Evolutionary conservation across 2,797 vertebrate genomes (phyloP), one percentile per base, ranked within the genome.

Genomic region (Melanotaenia boesemani): DNA sequence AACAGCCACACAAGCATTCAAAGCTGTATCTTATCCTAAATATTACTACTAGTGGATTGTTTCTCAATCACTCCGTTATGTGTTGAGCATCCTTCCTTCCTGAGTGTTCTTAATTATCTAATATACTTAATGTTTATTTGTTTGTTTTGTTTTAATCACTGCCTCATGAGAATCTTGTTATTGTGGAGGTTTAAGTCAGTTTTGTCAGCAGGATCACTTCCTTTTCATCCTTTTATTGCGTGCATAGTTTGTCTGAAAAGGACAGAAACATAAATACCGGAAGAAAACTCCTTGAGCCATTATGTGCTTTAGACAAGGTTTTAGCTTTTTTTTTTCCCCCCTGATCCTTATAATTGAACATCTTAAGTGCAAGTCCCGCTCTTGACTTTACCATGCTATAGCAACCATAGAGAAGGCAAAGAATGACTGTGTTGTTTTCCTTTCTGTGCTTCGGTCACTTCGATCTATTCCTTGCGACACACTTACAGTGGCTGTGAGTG

Each of bases 161-260:
- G 15, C n/a, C 59, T n/a, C 5, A 36, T 58, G 20, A 58, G 15
- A 62, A 2, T 48, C 24, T 58, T 76, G 39, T 68, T 77, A 75
- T 36, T 77, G 63, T 74, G 30, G 66, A 55, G 48, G 39, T 71
- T 60, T 67, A 55, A 26, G 56, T 67, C 39, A 69, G 36, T 63
- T 79, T 74, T 68, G 73, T 90, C 86, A 89, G 86, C 82, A 86
- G 81, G 74, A 82, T 87, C 72, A 81, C 77, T 83, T 91, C 77
- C 78, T 76, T 79, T 71, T 86, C 59, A 67, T 36, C 46, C 52
- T 50, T 77, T 67, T 41, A 32, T 55, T 74, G 63, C 56, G 48
- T 72, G 56, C 67, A 36, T 0, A 6, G n/a, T 76, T 87, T 80
- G 44, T 67, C 70, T 61, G 39, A 77, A 70, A 67, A 86, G 87